A percentile compares a stretch with the other conserved stretches of the same genome.
These are phyloP conservation scores for Gandaritis pyraliata DNA, from an alignment of 2,888 invertebrate genomes.

Conservation along the genomic window DNA sequence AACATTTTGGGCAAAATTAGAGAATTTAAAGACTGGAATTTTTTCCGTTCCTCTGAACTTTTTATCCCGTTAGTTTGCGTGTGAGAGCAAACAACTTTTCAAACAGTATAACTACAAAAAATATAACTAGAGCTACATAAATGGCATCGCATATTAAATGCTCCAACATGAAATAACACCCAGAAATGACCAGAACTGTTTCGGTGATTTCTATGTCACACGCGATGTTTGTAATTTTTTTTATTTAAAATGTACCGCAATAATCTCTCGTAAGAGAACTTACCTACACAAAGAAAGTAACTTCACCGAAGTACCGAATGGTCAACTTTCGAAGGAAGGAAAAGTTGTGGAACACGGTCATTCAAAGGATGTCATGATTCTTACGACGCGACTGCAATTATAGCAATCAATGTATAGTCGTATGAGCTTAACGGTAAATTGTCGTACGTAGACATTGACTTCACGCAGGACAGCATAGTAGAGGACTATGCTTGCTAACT, in stretches of 20 bases:
- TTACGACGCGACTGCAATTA: neutral
- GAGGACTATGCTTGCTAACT: too few species aligned
- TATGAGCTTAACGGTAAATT: neutral
- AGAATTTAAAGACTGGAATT: constrained; percentile 9
- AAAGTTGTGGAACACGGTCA: constrained; percentile 6
- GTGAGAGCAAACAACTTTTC: neutral
- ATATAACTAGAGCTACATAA: too few species aligned
- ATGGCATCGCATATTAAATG: too few species aligned
- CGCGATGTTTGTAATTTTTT: too few species aligned
- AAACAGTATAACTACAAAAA: too few species aligned
- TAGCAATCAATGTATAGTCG: neutral
- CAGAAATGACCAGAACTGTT: too few species aligned
- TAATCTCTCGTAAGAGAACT: too few species aligned
- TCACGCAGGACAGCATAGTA: too few species aligned
- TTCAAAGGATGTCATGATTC: constrained; percentile 6
- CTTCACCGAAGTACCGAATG: neutral
- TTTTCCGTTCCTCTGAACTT: constrained; percentile 25
- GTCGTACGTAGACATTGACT: constrained; percentile 15
- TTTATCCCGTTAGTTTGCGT: neutral
- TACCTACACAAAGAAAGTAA: neutral
- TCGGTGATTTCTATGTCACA: too few species aligned
- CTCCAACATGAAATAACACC: too few species aligned
- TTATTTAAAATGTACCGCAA: too few species aligned
- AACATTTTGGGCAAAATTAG: constrained; percentile 15
- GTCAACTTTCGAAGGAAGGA: constrained; percentile 6